Evolutionary conservation across 2,113 vertebrate species (phyloP).

Genomic region (Gambusia holbrooki): DNA sequence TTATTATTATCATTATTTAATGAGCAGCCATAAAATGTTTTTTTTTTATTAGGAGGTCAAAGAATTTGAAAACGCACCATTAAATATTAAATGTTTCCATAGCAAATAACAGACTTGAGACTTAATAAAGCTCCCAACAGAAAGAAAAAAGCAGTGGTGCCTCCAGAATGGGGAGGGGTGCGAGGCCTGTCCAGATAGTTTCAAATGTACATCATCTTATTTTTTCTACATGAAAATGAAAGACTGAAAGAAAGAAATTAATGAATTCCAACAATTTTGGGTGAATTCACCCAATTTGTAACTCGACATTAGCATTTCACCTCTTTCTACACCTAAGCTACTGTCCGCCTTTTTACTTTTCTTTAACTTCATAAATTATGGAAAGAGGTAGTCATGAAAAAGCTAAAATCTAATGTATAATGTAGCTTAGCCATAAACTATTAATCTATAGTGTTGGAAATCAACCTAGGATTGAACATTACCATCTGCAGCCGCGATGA

Average conservation of each 20-base stretch:
- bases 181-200: too few species aligned
- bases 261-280: neutral
- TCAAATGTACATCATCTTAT: too few species aligned
- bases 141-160: neutral
- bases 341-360: neutral
- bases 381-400: neutral
- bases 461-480: too few species aligned
- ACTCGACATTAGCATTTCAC: neutral
- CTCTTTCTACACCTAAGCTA: neutral
- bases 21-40: too few species aligned
- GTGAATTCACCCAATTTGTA: neutral
- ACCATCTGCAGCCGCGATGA: too few species aligned
- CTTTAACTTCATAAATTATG: neutral
- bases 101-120: neutral
- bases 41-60: neutral
- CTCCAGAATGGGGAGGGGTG: too few species aligned
- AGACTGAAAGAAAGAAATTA: too few species aligned
- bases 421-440: too few species aligned
- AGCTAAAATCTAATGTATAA: neutral
- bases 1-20: too few species aligned
- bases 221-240: too few species aligned
- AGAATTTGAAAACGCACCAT: neutral
- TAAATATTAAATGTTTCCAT: neutral
- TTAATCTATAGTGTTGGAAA: too few species aligned
- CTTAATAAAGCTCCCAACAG: neutral